phyloP scores from a whole-genome alignment of 2,888 invertebrate genomes.

The Julus scanicus region DNA sequence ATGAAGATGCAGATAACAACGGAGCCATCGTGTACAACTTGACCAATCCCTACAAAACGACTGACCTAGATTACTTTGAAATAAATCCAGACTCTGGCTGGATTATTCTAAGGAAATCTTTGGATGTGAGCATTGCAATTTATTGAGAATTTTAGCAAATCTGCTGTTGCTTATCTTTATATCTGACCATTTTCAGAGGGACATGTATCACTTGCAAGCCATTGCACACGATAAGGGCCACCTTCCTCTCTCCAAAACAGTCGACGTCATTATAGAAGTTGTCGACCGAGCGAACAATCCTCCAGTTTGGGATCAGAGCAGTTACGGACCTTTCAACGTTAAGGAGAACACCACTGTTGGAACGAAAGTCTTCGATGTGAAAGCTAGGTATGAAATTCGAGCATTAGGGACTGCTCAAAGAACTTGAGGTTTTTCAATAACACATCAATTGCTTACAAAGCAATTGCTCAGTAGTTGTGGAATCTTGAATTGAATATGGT shows the following conservation, averaged over 20 bases:
- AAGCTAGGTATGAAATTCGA: slow-evolving; percentile 85
- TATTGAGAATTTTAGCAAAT: not conserved
- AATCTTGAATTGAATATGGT: no score
- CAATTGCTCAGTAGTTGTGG: no score
- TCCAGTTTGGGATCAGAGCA: slow-evolving; percentile 95
- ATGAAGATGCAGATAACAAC: slow-evolving; percentile 97
- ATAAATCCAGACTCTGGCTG: slow-evolving; percentile 97
- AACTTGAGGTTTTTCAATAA: no score
- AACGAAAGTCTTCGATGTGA: slow-evolving; percentile 96
- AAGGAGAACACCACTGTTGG: slow-evolving; percentile 98
- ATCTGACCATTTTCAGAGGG: slow-evolving; percentile 75
- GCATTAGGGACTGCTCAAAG: not conserved
- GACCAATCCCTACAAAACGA: slow-evolving; percentile 87
- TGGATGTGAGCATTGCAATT: slow-evolving; percentile 85
- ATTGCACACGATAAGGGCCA: slow-evolving; percentile 98
- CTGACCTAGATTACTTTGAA: slow-evolving; percentile 93
- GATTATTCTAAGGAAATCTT: slow-evolving; percentile 93
- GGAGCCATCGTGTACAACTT: slow-evolving; percentile 93
- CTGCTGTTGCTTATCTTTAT: not conserved
- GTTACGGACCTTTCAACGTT: slow-evolving; percentile 97
- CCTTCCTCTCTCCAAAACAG: slow-evolving; percentile 93
- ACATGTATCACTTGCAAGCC: slow-evolving; percentile 97
- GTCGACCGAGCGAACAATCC: slow-evolving; percentile 98
- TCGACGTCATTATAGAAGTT: slow-evolving; percentile 98
- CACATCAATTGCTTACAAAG: no score